phyloP scores from a whole-genome alignment of 2,888 invertebrate genomes.

The Coecobrya sp. region DNA sequence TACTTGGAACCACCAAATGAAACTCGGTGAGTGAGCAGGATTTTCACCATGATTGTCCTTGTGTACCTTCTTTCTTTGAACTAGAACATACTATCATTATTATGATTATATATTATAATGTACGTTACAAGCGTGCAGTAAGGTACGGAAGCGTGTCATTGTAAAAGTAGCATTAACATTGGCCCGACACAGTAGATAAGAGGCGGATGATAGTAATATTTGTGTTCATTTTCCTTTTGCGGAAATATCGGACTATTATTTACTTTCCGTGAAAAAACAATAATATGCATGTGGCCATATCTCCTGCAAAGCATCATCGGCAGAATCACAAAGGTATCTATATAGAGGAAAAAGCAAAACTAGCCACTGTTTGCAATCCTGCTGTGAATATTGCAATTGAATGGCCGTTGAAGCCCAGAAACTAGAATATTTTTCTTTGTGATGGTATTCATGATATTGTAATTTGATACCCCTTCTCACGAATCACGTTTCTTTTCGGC shows the following conservation, averaged over 20 bases:
- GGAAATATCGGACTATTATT: background rate
- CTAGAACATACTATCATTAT: background rate
- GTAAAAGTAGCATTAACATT: background rate
- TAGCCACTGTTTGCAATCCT: no score
- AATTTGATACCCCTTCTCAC: no score
- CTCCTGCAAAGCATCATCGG: no score
- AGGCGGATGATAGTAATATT: background rate
- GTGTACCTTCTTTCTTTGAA: background rate
- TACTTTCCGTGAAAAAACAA: background rate
- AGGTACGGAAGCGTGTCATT: background rate
- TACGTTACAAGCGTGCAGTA: background rate
- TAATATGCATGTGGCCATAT: background rate
- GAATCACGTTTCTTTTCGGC: no score
- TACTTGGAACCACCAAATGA: background rate
- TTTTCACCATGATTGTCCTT: slow-evolving; percentile 2
- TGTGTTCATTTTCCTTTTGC: background rate
- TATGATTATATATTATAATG: background rate
- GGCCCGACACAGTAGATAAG: background rate
- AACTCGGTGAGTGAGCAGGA: background rate
- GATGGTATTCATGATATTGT: no score
- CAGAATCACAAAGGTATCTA: no score
- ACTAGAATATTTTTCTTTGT: no score
- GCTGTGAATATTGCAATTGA: no score
- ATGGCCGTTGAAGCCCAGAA: no score
- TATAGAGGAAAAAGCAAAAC: no score